Conservation (phyloP, 92 coral and sea anemone genomes). For the Micromussa lordhowensis region DNA sequence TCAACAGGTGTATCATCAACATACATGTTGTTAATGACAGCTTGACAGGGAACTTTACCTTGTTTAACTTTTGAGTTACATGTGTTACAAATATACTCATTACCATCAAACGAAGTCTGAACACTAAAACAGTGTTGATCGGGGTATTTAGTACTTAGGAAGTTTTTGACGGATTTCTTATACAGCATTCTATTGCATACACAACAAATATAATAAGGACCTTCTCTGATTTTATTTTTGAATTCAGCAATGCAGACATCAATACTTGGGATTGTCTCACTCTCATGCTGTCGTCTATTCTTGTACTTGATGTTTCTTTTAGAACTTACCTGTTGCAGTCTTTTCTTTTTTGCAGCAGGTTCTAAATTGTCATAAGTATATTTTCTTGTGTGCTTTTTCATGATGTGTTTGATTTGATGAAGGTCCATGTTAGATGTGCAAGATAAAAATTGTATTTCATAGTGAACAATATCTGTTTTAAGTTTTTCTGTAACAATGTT, state of each 20-base stretch:
- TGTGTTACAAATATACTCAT: constrained; percentile 47
- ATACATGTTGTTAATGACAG: constrained; percentile 51
- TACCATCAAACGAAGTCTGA: constrained; percentile 61
- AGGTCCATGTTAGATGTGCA: constrained; percentile 8
- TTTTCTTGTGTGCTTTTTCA: constrained; percentile 6
- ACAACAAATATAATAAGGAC: constrained; percentile 52
- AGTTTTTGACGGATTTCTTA: constrained; percentile 54
- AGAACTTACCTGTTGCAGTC: too few relatives aligned
- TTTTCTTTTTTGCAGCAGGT: constrained; percentile 15
- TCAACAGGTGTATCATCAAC: constrained; percentile 60
- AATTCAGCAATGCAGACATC: too few relatives aligned
- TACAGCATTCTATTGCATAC: too few relatives aligned
- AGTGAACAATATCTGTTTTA: not conserved
- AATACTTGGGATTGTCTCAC: too few relatives aligned
- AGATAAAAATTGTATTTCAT: constrained; percentile 15
- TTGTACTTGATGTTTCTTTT: too few relatives aligned
- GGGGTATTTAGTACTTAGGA: constrained; percentile 21
- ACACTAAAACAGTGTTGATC: constrained; percentile 29
- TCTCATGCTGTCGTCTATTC: too few relatives aligned
- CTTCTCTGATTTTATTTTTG: too few relatives aligned
- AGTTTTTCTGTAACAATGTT: not conserved
- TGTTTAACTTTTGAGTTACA: constrained; percentile 46
- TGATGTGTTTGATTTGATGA: constrained; percentile 8
- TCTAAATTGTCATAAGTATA: constrained; percentile 8
- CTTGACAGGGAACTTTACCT: constrained; percentile 56